Base-by-base conservation (phyloP, 2,797 vertebrate genomes). In the Hippocampus kuda region DNA sequence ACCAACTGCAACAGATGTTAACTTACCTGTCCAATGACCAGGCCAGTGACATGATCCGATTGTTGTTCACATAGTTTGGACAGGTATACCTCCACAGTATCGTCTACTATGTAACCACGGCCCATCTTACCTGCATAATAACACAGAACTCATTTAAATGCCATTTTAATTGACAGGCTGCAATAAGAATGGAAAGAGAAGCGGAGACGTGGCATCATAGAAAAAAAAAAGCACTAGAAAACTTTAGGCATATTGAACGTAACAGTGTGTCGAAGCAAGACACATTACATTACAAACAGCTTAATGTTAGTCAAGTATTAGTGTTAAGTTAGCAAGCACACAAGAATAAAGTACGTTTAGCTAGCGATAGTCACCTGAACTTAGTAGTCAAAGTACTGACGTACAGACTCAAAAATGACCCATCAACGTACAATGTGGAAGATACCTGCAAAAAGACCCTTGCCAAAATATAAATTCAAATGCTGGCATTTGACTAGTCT, bases 1-100 rank as follows among this genome's bases (percentile, higher is more conserved):
- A 12, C 38, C 10, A 24, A 22, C 41, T 65, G n/a, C 42, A 65
- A 42, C n/a, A 67, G 49, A 34, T 67, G 42, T 56, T 38, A 26
- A 1, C 73, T 81, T 87, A 97, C 96, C 90, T 97, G 95, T 68
- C 97, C 97, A 84, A 96, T 90, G n/a, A 99, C 87, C 69, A 99
- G 87, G 13, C 97, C 97, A 34, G 93, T 94, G 65, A 92, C 77
- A 75, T 86, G 89, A 67, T 77, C 71, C 59, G 86, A 88, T 65
- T 77, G 75, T 69, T 88, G 84, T 0, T 84, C 85, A 79, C 82
- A 87, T 6, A 95, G 82, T 57, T 84, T 89, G 48, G 90, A 87
- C 70, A 99, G 85, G 81, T 96, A 97, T 46, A 83, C 90, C 79
- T 93, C 94, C 79, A 97, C 86, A 7, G 82, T 65, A 68, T 95